Evolutionary conservation across 2,113 vertebrate species (phyloP).

Genomic region (Crotalus horridus): DNA sequence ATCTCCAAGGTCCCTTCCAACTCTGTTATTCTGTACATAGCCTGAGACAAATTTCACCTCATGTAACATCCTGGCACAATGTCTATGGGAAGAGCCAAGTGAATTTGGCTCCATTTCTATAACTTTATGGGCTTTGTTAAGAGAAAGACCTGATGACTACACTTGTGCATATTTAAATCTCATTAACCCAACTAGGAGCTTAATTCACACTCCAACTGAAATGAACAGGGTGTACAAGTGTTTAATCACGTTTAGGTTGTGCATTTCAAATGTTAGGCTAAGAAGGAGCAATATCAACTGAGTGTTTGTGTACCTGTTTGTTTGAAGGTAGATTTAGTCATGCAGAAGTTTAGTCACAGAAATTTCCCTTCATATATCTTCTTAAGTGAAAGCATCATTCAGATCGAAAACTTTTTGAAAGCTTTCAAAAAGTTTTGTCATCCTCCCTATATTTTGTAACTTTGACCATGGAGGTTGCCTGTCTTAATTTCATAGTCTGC

Average conservation of each 20-base stretch:
- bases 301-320: background rate
- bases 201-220: background rate
- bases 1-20: background rate
- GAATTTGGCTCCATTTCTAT: background rate
- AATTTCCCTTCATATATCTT: background rate
- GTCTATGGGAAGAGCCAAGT: background rate
- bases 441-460: background rate
- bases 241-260: background rate
- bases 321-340: background rate
- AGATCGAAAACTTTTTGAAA: background rate
- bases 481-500: slow-evolving; percentile 3
- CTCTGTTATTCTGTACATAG: background rate
- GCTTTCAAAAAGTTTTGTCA: background rate
- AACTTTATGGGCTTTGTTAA: background rate
- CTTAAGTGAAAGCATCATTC: background rate
- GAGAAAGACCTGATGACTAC: background rate
- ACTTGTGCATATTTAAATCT: background rate
- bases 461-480: slow-evolving; percentile 13
- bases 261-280: background rate
- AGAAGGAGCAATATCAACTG: background rate
- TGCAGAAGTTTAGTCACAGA: background rate
- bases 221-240: background rate
- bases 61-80: background rate
- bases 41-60: background rate
- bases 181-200: background rate